A percentile compares a stretch with the other conserved stretches of the same genome.
These are phyloP conservation scores for Micronisus gabar DNA, from an alignment of 2,113 vertebrate genomes.

Conservation along the genomic window DNA sequence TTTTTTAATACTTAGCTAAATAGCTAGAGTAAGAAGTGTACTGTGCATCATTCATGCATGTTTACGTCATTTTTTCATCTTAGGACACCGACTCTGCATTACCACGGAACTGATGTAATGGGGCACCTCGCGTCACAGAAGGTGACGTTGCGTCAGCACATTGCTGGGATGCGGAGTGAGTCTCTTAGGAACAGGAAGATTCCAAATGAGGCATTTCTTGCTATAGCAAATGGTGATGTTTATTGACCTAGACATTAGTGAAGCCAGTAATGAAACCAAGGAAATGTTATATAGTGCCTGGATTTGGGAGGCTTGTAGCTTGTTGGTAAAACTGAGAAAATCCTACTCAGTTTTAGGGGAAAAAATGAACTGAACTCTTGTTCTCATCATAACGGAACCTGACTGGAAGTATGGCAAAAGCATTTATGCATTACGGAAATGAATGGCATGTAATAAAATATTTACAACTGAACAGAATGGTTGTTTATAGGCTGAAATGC, in stretches of 20 bases:
- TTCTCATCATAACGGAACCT: neutral
- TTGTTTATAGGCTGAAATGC: neutral
- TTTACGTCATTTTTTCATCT: neutral
- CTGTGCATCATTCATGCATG: neutral
- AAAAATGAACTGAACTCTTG: neutral
- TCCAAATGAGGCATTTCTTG: neutral
- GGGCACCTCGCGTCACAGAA: accelerated
- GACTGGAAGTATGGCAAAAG: neutral
- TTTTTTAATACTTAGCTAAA: neutral
- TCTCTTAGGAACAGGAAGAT: neutral
- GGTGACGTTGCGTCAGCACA: neutral
- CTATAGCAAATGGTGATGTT: neutral
- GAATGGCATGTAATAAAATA: neutral
- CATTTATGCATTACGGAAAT: neutral
- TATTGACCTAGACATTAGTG: neutral
- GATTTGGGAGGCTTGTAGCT: neutral
- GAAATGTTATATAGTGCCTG: neutral
- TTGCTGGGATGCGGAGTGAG: neutral
- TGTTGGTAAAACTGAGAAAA: neutral
- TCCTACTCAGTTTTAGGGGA: neutral
- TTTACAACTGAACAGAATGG: neutral
- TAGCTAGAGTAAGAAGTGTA: neutral
- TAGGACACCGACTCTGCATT: neutral
- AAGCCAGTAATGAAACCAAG: neutral
- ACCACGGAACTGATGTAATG: neutral